Percentiles rank a stretch among this genome's conserved stretches.
These are phyloP conservation scores for Blomia tropicalis DNA, from an alignment of 2,888 invertebrate genomes.

Conservation along the genomic window DNA sequence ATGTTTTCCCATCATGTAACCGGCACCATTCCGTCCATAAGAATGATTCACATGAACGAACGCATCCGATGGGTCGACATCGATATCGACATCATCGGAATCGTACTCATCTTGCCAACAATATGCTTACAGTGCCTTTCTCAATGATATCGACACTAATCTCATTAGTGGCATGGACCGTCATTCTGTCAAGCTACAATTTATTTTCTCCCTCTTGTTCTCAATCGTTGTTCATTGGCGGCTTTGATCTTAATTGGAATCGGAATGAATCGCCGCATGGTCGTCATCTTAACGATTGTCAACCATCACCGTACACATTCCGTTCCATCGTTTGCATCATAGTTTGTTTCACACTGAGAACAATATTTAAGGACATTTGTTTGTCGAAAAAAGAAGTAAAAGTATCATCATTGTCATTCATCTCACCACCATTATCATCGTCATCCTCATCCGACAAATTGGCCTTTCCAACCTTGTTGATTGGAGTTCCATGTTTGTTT, in stretches of 20 bases:
- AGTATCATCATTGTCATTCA: not conserved
- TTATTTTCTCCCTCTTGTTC: no score
- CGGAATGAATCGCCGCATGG: not conserved
- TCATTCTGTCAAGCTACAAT: not conserved
- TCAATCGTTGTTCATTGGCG: not conserved
- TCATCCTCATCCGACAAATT: not conserved
- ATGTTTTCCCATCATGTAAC: no score
- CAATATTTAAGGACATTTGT: not conserved
- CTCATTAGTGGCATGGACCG: conserved; percentile 9
- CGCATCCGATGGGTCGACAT: no score
- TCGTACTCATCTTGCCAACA: no score
- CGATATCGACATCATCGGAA: no score
- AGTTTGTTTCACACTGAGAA: not conserved
- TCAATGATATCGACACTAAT: not conserved
- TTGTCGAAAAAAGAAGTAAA: no score
- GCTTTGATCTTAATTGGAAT: conserved; percentile 1
- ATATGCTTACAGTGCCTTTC: conserved; percentile 9
- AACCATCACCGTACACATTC: no score
- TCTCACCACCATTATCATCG: not conserved
- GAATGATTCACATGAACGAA: no score
- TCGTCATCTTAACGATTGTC: not conserved
- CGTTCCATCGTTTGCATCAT: not conserved
- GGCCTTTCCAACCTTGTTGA: no score
- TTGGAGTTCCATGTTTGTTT: no score
- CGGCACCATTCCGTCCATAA: no score